Base-by-base conservation (phyloP, 1,140 invertebrate genomes). In the Delia radicum region DNA sequence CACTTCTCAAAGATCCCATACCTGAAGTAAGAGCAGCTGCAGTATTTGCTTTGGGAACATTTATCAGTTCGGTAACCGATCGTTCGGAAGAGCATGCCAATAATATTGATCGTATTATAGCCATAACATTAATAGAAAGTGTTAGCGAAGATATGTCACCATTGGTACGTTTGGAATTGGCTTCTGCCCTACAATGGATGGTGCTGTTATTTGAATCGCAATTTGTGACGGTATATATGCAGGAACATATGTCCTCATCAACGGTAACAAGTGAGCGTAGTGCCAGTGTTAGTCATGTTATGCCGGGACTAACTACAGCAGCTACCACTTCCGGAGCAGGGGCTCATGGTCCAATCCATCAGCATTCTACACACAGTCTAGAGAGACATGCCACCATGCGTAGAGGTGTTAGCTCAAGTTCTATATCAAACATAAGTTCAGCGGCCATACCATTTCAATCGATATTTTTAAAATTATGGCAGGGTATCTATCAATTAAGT, bases 11-110 rank as follows among this genome's bases (percentile, higher is more conserved):
- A 74, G 95, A 98, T 88, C 88, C 91, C 31, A 91, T 93, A 42
- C 94, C 96, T 27, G 96, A 98, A 89, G 95, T 98, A 27, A 89
- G 97, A 74, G 95, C 96, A 21, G 93, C 96, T 8, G 93, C 94
- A 62, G 95, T 98, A 10, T 98, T 93, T 88, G 96, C 97, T 7
- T 89, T 98, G 75, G 97, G 96, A 74, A 96, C 95, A n/a, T 97
- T 96, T 85, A 93, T 97, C 61, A 95, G 92, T 84, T 93, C 92
- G 27, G 91, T 91, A 21, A 90, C 89, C 21, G 93, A 95, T 80
- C 90, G 96, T 80, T 95, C 92, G 73, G 95, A 95, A 80, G 95
- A 95, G 80, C 96, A 98, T 88, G 95, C 96, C 12, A 97, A 96
- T 82, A 95, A 93, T 81, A 95, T 98, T 75, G 96, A 98, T 88